Evolutionary conservation across 2,888 invertebrate species (phyloP).

Genomic region (Torymus tubicola): DNA sequence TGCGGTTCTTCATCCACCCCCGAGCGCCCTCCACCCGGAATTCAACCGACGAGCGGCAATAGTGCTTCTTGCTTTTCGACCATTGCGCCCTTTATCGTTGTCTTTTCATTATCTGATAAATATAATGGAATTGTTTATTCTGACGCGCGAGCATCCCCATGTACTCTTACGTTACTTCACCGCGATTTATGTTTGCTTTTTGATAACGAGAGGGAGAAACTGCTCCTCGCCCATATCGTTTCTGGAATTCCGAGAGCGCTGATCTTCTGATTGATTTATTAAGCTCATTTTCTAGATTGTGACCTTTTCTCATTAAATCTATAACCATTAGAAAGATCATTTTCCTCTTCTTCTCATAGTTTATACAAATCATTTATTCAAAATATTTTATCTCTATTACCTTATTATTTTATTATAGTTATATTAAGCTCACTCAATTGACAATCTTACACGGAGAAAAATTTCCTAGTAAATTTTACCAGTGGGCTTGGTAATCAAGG

Average conservation of each 20-base stretch:
- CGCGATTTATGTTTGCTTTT: conserved; percentile 57
- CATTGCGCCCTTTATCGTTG: conserved; percentile 69
- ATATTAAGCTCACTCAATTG: too few relatives aligned
- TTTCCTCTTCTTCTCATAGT: background rate
- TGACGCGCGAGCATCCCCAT: conserved; percentile 56
- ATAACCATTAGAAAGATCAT: conserved; percentile 17
- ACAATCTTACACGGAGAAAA: too few relatives aligned
- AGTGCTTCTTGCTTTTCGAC: conserved; percentile 47
- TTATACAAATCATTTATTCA: too few relatives aligned
- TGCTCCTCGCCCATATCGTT: conserved; percentile 16
- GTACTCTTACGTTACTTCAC: conserved; percentile 44
- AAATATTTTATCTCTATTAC: too few relatives aligned
- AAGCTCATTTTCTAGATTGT: background rate
- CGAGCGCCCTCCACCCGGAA: conserved; percentile 2
- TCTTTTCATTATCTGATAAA: conserved; percentile 74
- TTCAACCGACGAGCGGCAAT: conserved; percentile 23
- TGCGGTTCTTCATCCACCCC: conserved; percentile 67
- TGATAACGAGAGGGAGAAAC: conserved; percentile 52
- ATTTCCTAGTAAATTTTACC: too few relatives aligned
- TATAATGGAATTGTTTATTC: conserved; percentile 72
- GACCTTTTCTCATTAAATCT: conserved; percentile 6
- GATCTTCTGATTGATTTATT: conserved; percentile 51
- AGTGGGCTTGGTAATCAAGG: too few relatives aligned
- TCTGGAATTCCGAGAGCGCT: conserved; percentile 29
- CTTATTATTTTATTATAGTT: too few relatives aligned